phyloP scores from a whole-genome alignment of 2,888 invertebrate genomes.

The Xanthorhoe spadicearia region DNA sequence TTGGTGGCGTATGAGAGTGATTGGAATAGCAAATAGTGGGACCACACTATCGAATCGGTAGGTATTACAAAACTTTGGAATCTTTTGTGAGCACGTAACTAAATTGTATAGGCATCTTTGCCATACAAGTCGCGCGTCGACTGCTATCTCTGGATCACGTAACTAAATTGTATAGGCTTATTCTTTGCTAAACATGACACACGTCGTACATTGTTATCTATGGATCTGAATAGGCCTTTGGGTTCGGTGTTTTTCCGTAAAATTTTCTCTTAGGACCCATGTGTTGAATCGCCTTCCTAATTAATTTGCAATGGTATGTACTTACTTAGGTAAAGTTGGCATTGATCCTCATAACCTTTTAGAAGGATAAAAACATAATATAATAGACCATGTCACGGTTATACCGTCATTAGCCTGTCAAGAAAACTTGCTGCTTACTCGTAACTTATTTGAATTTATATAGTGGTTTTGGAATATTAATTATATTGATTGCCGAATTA shows the following conservation, averaged over 20 bases:
- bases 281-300: slow-evolving; percentile 18
- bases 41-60: slow-evolving; percentile 66
- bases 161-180: slow-evolving; percentile 50
- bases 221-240: slow-evolving; percentile 24
- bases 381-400: no score
- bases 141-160: slow-evolving; percentile 42
- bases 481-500: no score
- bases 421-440: no score
- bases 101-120: slow-evolving; percentile 46
- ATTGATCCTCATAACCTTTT: not conserved
- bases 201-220: slow-evolving; percentile 29
- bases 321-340: not conserved
- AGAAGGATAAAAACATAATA: no score
- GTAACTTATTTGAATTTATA: no score
- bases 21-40: slow-evolving; percentile 74
- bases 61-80: slow-evolving; percentile 38
- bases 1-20: slow-evolving; percentile 69
- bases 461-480: no score
- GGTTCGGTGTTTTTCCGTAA: slow-evolving; percentile 28
- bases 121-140: slow-evolving; percentile 22
- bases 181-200: slow-evolving; percentile 30
- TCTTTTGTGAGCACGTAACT: slow-evolving; percentile 50
- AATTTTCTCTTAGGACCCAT: slow-evolving; percentile 23
- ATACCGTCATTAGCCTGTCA: no score
- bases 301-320: not conserved